Evolutionary conservation across 2,113 vertebrate genomes (phyloP).

Genomic region (Antechinus stuartii): DNA sequence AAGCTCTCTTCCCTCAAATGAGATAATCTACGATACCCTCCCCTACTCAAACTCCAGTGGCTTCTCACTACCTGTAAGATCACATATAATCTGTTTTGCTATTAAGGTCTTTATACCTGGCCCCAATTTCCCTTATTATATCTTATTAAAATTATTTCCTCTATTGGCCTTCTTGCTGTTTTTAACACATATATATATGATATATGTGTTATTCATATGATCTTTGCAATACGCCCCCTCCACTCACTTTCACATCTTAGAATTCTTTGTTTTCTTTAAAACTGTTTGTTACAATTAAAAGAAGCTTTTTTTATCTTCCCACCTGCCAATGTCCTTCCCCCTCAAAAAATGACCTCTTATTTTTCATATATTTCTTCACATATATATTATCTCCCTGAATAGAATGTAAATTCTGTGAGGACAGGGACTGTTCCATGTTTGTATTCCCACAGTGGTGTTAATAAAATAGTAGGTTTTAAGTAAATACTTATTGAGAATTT

Average conservation of each 20-base stretch:
- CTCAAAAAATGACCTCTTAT: neutral
- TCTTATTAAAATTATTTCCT: neutral
- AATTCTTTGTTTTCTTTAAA: neutral
- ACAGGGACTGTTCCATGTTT: neutral
- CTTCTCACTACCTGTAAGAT: neutral
- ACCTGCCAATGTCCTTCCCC: neutral
- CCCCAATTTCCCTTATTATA: neutral
- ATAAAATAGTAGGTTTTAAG: neutral
- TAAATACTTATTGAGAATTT: slow-evolving; percentile 41
- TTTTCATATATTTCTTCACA: neutral
- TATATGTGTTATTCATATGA: neutral
- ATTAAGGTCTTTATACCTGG: neutral
- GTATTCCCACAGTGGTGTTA: neutral
- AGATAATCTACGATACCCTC: neutral
- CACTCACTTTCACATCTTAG: neutral
- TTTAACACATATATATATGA: neutral
- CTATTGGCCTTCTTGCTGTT: neutral
- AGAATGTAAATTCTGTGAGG: neutral
- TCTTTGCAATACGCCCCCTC: neutral
- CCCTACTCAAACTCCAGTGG: neutral
- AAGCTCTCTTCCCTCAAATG: neutral
- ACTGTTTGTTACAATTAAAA: neutral
- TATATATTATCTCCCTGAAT: neutral
- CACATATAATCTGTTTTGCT: neutral
- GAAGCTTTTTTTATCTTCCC: neutral